These are phyloP conservation scores for Apogon hyalosoma DNA, from an alignment of 2,797 vertebrate genomes.

Conservation along the genomic window DNA sequence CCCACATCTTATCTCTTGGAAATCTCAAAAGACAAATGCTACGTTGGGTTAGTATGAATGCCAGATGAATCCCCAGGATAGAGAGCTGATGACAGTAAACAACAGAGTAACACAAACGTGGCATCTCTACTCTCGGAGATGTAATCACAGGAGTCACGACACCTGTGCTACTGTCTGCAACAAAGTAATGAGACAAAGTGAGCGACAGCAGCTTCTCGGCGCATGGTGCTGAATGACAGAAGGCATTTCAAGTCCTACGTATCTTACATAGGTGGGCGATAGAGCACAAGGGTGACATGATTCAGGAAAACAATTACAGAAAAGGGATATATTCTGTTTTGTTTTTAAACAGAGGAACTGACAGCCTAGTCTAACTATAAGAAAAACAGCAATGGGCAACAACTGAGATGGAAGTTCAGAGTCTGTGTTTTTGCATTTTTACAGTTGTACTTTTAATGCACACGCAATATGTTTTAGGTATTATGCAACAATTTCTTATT, in stretches of 20 bases:
- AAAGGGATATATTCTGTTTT: conserved; percentile 17
- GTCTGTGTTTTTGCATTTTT: background rate
- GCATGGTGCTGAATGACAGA: conserved; percentile 18
- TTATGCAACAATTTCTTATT: background rate
- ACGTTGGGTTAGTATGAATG: conserved; percentile 29
- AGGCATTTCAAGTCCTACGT: conserved; percentile 12
- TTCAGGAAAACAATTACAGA: conserved; percentile 9
- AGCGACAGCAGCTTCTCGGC: conserved; percentile 8
- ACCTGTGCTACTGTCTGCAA: conserved; percentile 41
- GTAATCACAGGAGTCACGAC: conserved; percentile 52
- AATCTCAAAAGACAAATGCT: conserved; percentile 41
- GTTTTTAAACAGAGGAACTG: conserved; percentile 10
- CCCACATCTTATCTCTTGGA: conserved; percentile 22
- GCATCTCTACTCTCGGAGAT: conserved; percentile 30
- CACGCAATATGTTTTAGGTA: too few relatives aligned
- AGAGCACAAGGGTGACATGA: background rate
- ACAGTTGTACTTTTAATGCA: background rate
- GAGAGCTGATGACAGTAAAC: conserved; percentile 33
- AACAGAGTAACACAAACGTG: conserved; percentile 25
- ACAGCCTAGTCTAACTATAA: background rate
- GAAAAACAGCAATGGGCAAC: conserved; percentile 15
- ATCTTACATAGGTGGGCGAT: conserved; percentile 21
- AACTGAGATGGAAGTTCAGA: background rate
- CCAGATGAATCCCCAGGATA: conserved; percentile 28
- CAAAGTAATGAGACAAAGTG: conserved; percentile 27